These are phyloP conservation scores for Chloropsis hardwickii DNA, from an alignment of 2,113 vertebrate genomes.

Conservation along the genomic window DNA sequence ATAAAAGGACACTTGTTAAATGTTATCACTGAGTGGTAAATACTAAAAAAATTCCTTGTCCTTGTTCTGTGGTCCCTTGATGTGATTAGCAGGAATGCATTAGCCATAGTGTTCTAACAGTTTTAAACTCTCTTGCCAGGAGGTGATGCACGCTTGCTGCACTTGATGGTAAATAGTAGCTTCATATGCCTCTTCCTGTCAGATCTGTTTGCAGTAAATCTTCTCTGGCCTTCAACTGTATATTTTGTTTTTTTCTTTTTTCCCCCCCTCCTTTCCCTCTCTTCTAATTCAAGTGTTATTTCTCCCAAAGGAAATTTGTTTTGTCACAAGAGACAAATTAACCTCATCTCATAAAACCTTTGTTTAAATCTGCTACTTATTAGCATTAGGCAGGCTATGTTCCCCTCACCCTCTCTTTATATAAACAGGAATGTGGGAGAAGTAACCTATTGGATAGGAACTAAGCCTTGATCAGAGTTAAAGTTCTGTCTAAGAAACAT, in stretches of 20 bases:
- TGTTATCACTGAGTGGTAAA: neutral
- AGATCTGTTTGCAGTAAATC: neutral
- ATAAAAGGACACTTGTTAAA: neutral
- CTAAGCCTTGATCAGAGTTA: neutral
- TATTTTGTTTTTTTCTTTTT: neutral
- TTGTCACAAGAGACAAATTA: constrained; percentile 6
- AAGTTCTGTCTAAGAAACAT: neutral
- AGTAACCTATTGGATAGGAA: neutral
- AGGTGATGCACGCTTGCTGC: neutral
- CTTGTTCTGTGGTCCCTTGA: neutral
- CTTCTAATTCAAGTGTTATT: neutral
- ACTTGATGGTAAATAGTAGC: neutral
- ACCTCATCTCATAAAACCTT: neutral
- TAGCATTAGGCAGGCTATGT: neutral
- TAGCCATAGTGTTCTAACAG: neutral
- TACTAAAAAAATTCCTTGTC: constrained; percentile 5
- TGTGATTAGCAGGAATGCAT: neutral
- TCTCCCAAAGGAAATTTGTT: neutral
- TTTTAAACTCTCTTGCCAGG: constrained; percentile 9
- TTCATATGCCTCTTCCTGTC: neutral
- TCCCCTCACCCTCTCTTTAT: neutral
- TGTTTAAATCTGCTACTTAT: constrained; percentile 3
- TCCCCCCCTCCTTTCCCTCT: neutral
- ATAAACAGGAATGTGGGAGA: neutral
- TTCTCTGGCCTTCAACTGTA: neutral